Percentiles rank a stretch among this genome's conserved stretches.
Evolutionary conservation across 2,888 invertebrate genomes (phyloP).

Genomic region (Liodrosophila aerea): DNA sequence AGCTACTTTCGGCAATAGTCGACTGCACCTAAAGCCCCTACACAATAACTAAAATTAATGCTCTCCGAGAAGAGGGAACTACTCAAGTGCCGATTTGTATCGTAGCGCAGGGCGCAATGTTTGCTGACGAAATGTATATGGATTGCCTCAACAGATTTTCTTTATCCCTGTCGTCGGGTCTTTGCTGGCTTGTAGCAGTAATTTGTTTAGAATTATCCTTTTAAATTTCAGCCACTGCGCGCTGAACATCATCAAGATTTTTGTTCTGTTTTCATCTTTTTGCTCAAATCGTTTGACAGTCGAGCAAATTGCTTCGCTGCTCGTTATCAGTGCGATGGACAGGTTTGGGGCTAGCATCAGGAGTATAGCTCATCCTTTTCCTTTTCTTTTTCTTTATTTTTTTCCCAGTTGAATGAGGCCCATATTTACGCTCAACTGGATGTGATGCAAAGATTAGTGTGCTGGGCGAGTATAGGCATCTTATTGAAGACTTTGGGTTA

Average conservation of each 20-base stretch:
- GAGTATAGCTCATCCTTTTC: background rate
- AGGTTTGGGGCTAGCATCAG: background rate
- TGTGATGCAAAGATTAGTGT: constrained; percentile 31
- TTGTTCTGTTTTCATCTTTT: constrained; percentile 2
- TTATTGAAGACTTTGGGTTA: background rate
- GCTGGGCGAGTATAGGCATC: background rate
- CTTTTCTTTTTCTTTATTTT: constrained; percentile 5
- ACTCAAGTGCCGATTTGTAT: constrained; percentile 14
- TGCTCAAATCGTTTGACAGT: constrained; percentile 36
- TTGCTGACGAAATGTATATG: constrained; percentile 34
- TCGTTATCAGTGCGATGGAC: constrained; percentile 33
- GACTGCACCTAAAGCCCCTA: constrained; percentile 12
- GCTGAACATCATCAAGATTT: constrained; percentile 17
- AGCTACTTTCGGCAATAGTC: constrained; percentile 11
- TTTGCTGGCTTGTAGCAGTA: constrained; percentile 42
- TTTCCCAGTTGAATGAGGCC: constrained; percentile 3
- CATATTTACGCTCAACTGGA: constrained; percentile 57
- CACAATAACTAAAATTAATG: constrained; percentile 27
- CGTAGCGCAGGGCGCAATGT: constrained; percentile 46
- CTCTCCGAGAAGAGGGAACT: constrained; percentile 7
- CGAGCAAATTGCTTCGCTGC: constrained; percentile 64
- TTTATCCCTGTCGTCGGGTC: constrained; percentile 22
- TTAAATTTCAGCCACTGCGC: constrained; percentile 56
- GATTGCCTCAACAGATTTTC: constrained; percentile 14
- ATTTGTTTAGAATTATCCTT: constrained; percentile 76